phyloP scores from a whole-genome alignment of 2,797 vertebrate genomes.

The Carduelis carduelis region DNA sequence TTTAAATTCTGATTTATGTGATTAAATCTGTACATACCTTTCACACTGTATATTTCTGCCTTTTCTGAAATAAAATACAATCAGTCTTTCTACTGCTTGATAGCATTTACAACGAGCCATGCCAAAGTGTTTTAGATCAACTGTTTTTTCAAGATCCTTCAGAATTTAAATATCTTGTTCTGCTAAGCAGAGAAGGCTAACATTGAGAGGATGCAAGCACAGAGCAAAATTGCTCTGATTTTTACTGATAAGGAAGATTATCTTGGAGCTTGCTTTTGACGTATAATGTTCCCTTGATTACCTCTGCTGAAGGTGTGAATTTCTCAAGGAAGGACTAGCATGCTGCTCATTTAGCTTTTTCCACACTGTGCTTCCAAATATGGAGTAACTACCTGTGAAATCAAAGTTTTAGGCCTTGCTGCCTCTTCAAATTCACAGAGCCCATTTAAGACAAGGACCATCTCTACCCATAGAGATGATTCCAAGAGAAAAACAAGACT shows the following conservation, averaged over 20 bases:
- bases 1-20: not conserved
- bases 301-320: not conserved
- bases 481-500: not conserved
- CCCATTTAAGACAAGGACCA: not conserved
- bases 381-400: not conserved
- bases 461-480: not conserved
- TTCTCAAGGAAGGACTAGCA: not conserved
- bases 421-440: not conserved
- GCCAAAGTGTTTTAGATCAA: not conserved
- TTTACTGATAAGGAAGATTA: not conserved
- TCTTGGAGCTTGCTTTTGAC: not conserved
- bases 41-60: not conserved
- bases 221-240: not conserved
- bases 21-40: not conserved
- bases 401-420: not conserved
- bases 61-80: not conserved
- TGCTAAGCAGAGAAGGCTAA: not conserved
- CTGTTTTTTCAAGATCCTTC: not conserved
- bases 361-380: not conserved
- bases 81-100: not conserved
- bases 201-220: accelerated
- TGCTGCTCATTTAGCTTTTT: not conserved
- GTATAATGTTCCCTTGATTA: not conserved
- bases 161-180: not conserved
- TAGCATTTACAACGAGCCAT: not conserved